Conservation (phyloP, 2,797 vertebrate genomes). For the Hapalemur alaotrensis region DNA sequence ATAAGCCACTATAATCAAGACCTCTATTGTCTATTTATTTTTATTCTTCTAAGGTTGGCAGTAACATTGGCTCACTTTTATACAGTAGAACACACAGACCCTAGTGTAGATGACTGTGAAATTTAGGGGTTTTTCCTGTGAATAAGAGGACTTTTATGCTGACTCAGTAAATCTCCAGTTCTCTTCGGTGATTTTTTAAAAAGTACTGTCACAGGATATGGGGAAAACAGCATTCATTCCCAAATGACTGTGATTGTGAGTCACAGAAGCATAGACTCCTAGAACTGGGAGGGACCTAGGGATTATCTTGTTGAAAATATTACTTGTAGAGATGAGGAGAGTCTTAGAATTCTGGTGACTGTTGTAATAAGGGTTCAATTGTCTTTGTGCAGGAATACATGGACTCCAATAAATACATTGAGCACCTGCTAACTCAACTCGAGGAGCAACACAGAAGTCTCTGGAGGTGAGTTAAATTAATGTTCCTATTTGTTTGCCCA, state of each 20-base stretch:
- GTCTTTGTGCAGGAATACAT: constrained; percentile 89
- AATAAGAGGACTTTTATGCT: neutral
- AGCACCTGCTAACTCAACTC: constrained; percentile 91
- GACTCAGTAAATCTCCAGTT: neutral
- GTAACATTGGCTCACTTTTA: neutral
- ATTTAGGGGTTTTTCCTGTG: neutral
- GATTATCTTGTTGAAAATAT: neutral
- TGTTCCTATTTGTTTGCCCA: neutral
- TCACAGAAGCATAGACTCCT: neutral
- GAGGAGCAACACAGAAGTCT: constrained; percentile 92
- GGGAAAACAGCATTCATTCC: neutral
- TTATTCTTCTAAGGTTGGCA: neutral
- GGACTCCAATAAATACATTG: constrained; percentile 92
- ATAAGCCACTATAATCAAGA: neutral
- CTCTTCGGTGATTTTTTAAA: neutral
- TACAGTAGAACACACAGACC: neutral
- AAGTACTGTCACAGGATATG: neutral
- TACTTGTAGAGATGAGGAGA: neutral
- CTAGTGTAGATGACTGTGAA: neutral
- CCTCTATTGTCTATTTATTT: neutral
- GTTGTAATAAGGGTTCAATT: neutral
- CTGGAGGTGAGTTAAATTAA: constrained; percentile 87
- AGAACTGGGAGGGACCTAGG: neutral
- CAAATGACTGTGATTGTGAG: neutral
- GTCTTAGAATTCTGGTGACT: neutral